Evolutionary conservation across 2,113 vertebrate species (phyloP), one percentile per base, ranked within the genome.

Genomic region (Cynoglossus semilaevis): DNA sequence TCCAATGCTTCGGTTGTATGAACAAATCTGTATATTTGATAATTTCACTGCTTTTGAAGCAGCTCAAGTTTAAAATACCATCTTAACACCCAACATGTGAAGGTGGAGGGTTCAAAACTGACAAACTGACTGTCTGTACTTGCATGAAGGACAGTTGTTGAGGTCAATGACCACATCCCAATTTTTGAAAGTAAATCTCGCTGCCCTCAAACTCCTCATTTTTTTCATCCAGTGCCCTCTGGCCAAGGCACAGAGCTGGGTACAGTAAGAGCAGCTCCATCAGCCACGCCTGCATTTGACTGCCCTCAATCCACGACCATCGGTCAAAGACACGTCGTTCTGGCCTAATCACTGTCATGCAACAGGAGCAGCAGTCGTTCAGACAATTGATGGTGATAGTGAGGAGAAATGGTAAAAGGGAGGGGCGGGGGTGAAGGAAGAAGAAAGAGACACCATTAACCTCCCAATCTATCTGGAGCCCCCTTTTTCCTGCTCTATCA

Each of bases 401-500:
- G 67, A 76, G 74, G 70, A 75, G 58, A 73, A 71, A 58, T 64
- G 74, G 74, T 68, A 71, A 55, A 73, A 69, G 51, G n/a, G 22
- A 37, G 64, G 41, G 51, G 62, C 55, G 60, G 64, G 47, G 51
- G 45, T 46, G 51, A 38, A 29, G 46, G 42, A 35, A 22, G 68
- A 36, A 22, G 68, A 60, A 61, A 50, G 58, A 58, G 67, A 83
- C 76, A 72, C 67, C 74, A 85, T 84, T 85, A 88, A 82, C 76
- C 78, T 72, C 74, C 50, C 67, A 58, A 70, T 85, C 82, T 64
- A 75, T 80, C 77, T 79, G 47, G 22, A 29, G 22, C 15, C 72
- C 63, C 62, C 63, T 70, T 60, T 69, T 72, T 68, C 78, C 69
- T 83, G 85, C 65, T 76, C 74, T 79, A 84, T 87, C 83, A 80